Percentiles rank a stretch among this genome's conserved stretches.
These are phyloP conservation scores for Pimephales promelas DNA, from an alignment of 2,113 vertebrate genomes.

Conservation along the genomic window DNA sequence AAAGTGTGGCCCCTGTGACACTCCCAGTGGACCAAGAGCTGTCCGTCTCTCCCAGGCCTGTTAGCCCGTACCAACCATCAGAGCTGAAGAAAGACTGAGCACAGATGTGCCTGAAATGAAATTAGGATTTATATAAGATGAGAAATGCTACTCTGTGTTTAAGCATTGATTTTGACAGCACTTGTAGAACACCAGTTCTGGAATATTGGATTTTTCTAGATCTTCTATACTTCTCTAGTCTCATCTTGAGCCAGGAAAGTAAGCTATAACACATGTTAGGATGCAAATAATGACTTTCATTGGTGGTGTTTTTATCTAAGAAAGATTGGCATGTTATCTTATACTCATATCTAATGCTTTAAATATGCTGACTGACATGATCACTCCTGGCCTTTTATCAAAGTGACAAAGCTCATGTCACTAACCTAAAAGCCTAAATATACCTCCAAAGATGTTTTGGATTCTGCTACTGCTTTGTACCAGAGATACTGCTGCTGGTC, in stretches of 20 bases:
- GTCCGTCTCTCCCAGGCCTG: constrained; percentile 48
- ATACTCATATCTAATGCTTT: neutral
- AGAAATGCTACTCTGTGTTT: neutral
- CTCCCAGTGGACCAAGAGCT: constrained; percentile 78
- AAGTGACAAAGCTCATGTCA: neutral
- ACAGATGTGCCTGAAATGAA: neutral
- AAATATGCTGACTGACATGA: constrained; percentile 1
- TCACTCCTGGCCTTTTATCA: neutral
- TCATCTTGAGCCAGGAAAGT: neutral
- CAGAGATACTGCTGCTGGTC: neutral
- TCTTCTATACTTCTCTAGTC: neutral
- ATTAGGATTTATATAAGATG: neutral
- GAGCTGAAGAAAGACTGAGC: constrained; percentile 80
- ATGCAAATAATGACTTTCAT: neutral
- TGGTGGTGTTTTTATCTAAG: neutral
- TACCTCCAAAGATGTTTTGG: constrained; percentile 2
- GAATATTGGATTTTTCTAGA: constrained; percentile 4
- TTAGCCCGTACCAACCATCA: constrained; percentile 67
- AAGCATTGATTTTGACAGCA: neutral
- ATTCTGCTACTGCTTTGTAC: constrained; percentile 5
- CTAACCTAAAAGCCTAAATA: constrained; percentile 2
- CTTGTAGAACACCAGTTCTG: neutral
- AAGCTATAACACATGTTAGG: neutral
- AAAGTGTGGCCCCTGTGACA: constrained; percentile 77
- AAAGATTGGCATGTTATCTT: neutral